Evolutionary conservation across 1,140 invertebrate species (phyloP), one percentile per base, ranked within the genome.

Genomic region (Drosophila azteca): DNA sequence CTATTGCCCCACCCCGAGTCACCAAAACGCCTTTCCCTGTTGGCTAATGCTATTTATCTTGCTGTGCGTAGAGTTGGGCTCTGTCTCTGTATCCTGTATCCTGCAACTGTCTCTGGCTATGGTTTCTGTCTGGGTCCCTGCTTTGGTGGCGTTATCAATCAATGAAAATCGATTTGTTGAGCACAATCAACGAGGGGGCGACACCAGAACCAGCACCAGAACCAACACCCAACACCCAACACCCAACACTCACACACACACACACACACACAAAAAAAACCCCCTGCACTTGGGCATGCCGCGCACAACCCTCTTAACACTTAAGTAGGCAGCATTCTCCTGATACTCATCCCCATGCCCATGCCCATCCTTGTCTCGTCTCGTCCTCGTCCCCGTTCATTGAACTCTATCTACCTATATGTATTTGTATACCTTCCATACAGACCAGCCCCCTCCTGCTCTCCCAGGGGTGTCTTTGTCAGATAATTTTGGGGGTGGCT

Each of bases 81-180:
- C 29, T 43, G 45, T n/a, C 15, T 24, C 13, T 46, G 9, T 9
- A 26, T 8, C 15, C 29, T 11, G 17, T 20, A 1, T 20, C 17
- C 17, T 20, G 17, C 1, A 20, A 20, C 17, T 20, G 9, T 9
- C 35, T 8, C 15, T 29, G 31, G 29, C 29, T 31, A 7, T 31
- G 29, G 8, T 7, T 5, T 11, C 20, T 9, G 50, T n/a, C 22
- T 22, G 31, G 41, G 44, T 35, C 35, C 43, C 13, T 8, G 45
- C 69, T 52, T 53, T 45, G 35, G 61, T 68, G 74, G 77, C 78
- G 77, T 85, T 81, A 84, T 84, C 81, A 84, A 85, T 85, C 81
- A 84, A 84, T 85, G 81, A 43, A 81, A 84, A 84, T 84, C 82
- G 77, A 84, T 84, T 85, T 81, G 71, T 68, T 58, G 60, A 64